Conservation (phyloP, 2,113 vertebrate genomes). For the Oreochromis tanganicae region DNA sequence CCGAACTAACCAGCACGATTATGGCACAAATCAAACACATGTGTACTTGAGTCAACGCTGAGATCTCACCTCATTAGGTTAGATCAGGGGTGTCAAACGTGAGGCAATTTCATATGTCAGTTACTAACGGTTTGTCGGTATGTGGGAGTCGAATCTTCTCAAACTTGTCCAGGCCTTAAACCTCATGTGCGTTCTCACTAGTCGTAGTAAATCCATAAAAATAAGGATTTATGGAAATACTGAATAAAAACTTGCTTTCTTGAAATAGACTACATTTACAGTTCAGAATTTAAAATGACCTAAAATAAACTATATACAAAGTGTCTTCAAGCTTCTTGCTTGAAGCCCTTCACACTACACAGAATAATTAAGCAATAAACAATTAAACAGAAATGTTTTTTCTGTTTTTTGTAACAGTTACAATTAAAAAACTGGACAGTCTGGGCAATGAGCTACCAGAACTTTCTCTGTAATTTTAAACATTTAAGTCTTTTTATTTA, state of each 20-base stretch:
- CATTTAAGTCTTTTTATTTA: neutral
- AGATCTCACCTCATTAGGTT: neutral
- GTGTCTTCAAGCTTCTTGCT: neutral
- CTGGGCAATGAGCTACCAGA: neutral
- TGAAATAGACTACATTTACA: neutral
- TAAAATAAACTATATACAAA: neutral
- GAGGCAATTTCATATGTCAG: neutral
- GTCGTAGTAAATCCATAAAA: neutral
- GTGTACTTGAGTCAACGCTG: neutral
- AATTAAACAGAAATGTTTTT: neutral
- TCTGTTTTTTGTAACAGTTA: neutral
- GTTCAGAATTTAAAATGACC: neutral
- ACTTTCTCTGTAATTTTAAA: neutral
- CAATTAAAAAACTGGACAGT: neutral
- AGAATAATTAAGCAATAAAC: neutral
- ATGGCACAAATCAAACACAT: neutral
- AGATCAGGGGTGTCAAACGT: neutral
- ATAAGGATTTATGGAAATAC: neutral
- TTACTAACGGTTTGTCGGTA: neutral
- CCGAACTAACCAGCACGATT: neutral
- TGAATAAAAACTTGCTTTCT: neutral
- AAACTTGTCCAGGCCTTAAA: neutral
- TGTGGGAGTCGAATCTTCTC: neutral
- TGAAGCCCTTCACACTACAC: fast-evolving
- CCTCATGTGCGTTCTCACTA: neutral